Evolutionary conservation across 2,113 vertebrate species (phyloP), one percentile per base, ranked within the genome.

Genomic region (Albula glossodonta): DNA sequence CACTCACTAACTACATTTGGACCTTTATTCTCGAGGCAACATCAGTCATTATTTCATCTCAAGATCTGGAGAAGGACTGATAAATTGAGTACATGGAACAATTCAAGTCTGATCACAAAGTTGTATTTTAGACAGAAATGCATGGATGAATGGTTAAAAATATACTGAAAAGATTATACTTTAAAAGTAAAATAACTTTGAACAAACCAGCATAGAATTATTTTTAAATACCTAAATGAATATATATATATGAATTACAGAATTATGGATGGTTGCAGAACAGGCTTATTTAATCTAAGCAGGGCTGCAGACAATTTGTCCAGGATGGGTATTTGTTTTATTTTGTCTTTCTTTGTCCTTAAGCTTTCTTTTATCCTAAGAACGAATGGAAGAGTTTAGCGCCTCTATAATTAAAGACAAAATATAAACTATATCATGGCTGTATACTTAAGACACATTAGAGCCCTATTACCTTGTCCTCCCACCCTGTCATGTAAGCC

Each of bases 191-290:
- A 93, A 84, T 91, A 93, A 90, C 78, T 63, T 74, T 83, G 74
- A 84, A 87, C 86, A 85, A 91, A 91, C 86, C 86, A 87, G 93
- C 91, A 95, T 93, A 94, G 87, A 94, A 93, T 93, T 96, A 96
- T 96, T 96, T 96, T 95, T 91, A 95, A 95, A 94, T 93, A 91
- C 91, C 90, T 91, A 93, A 91, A 87, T 80, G 89, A 82, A 87
- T 81, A 88, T 63, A 84, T 87, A 86, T 85, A 87, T 83, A 90
- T 89, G 86, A 87, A 85, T 79, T 87, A 82, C 88, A 74, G 83
- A 86, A 89, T 87, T 87, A 84, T 85, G 87, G 80, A 90, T 83
- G 84, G 85, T 89, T 84, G 79, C 87, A 88, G 70, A 86, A 85
- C 63, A 87, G 52, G 88, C 87, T 89, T 91, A 90, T 91, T 91